Base-by-base conservation (phyloP, 1,140 invertebrate genomes). In the Nasonia vitripennis region DNA sequence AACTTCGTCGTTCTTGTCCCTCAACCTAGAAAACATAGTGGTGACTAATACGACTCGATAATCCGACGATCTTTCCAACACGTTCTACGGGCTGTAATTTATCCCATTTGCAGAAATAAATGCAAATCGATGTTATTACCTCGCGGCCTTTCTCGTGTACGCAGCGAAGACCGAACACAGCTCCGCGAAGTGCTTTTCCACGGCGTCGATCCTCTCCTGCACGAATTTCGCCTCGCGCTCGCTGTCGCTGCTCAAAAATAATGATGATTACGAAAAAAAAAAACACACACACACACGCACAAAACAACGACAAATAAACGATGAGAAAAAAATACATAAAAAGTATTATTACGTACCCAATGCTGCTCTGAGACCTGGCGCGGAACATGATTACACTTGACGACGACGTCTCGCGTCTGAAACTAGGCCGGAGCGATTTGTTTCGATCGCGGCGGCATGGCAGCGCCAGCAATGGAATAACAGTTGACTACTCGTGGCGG, bases 161-260 rank as follows among this genome's bases (percentile, higher is more conserved):
- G 95, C 94, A 1, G 95, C 95, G 88, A 97, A 96, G 23, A 93
- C 93, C 7, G 94, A 93, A 89, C 95, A 96, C 75, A 96, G 91
- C 88, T 96, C 95, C 17, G 95, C 94, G 86, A 96, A 94, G 91
- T 96, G 94, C 86, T 95, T 95, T 89, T 97, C 96, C 2, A 95
- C 95, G 20, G 91, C 92, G 51, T 94, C 94, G 78, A 97, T 96
- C 73, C 96, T 94, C 78, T 96, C 95, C 89, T 96, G 95, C 73
- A 96, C 95, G 87, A 96, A 96, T 91, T 95, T 96, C 10, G 95
- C 94, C 91, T 96, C 95, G 89, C 95, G 94, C 92, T 96, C 95
- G 88, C 91, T 92, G 83, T 80, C 82, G 2, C 86, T 86, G 37
- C 78, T 4, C 55, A n/a, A 23, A 74, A 74, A 73, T 41, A 41